phyloP scores from a whole-genome alignment of 2,113 vertebrate species.

The Cebus imitator region DNA sequence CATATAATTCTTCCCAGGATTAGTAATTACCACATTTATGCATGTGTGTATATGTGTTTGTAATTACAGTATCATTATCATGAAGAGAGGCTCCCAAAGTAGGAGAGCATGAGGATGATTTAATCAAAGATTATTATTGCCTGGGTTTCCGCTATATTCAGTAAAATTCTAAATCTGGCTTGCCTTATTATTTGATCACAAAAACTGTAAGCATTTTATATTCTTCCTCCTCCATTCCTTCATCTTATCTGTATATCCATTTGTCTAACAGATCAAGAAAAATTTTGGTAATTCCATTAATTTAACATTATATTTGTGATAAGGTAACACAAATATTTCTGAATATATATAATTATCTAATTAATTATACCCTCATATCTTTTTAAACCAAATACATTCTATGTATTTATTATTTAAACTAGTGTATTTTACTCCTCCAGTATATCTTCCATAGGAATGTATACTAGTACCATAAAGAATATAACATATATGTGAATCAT shows the following conservation, averaged over 20 bases:
- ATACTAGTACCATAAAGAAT: neutral
- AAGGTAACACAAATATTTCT: neutral
- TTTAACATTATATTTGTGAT: neutral
- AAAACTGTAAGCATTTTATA: neutral
- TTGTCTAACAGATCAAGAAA: neutral
- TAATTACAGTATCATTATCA: neutral
- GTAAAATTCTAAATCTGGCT: neutral
- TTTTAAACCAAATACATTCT: neutral
- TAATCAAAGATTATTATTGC: neutral
- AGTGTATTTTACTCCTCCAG: neutral
- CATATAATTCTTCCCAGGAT: neutral
- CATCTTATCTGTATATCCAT: neutral
- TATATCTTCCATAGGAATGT: neutral
- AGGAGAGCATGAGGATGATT: neutral
- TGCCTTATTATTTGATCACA: neutral
- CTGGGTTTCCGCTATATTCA: neutral
- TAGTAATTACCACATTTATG: neutral
- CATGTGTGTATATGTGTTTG: neutral
- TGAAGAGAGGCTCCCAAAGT: neutral
- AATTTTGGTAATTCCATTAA: neutral
- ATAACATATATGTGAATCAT: neutral
- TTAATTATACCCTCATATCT: conserved; percentile 15
- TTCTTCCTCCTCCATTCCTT: neutral
- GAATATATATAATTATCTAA: neutral
- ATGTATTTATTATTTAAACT: conserved; percentile 11